Evolutionary conservation across 2,113 vertebrate genomes (phyloP), one percentile per base, ranked within the genome.

Genomic region (Anarrhichthys ocellatus): DNA sequence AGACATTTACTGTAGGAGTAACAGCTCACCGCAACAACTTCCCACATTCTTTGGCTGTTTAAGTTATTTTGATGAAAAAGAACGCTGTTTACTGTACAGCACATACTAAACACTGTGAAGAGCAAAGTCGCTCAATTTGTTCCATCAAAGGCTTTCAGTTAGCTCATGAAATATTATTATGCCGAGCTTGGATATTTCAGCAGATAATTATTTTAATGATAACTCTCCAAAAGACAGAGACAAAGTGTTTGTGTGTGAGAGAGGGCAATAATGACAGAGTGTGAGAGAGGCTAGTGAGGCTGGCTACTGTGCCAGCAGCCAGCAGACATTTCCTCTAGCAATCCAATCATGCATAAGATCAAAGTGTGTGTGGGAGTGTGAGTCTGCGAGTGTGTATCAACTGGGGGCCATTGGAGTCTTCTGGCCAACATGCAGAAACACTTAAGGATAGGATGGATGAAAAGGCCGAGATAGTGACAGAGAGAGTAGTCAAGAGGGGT

Each of bases 251-350:
- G 66, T 79, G 81, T 82, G 62, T 62, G 65, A 48, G 67, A 81
- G 63, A 66, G 32, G 24, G 65, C 56, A 75, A 69, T 88, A 80
- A 88, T 84, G 56, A 90, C 82, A 64, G 66, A 36, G 24, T 5
- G 76, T 22, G 59, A 84, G 71, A 82, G 71, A 18, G 50, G 56
- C 38, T 87, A 90, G 77, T 76, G 81, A 42, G 90, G 82, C 82
- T 85, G 84, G 92, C 83, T 80, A 87, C 90, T 92, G 54, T 84
- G 92, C 80, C 81, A 82, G 65, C 75, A 88, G 82, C 72, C 84
- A 89, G 73, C 66, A 90, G 78, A 87, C 85, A 92, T 92, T 93
- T 93, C 89, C 89, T 90, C 72, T 50, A 71, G 71, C 73, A 87
- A 89, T 58, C 38, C 86, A 82, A 89, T 84, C 85, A 78, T 89